Base-by-base conservation (phyloP, 2,797 vertebrate species). In the Thripadectes ignobilis region DNA sequence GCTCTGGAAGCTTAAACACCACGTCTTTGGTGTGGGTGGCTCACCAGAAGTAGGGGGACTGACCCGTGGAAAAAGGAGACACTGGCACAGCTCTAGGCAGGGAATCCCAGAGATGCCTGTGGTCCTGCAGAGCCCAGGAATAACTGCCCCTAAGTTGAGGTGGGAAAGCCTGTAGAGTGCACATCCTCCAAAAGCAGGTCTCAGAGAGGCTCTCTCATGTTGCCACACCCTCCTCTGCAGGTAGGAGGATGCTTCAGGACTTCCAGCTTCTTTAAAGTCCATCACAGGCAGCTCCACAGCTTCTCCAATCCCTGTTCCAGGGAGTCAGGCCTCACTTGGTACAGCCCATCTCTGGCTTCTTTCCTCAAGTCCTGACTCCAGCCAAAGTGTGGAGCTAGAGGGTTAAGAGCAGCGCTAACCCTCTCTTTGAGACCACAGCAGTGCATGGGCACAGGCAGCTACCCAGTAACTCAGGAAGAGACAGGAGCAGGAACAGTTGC, bases 341-440 rank as follows among this genome's bases (percentile, higher is more conserved):
- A 34, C n/a, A 38, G 36, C 17, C 29, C 2, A 0, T 8, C 39
- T 38, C 49, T 20, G 18, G 17, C 39, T 89, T 43, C 26, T 61
- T 61, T 29, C 34, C 30, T 11, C 34, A 29, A 32, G 39, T 21
- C 46, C 43, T 49, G 55, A 27, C 34, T 66, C 27, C 41, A 51
- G 38, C 68, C 63, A 22, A 61, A 46, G n/a, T 0, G 0, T 10
- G 41, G 23, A 62, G 80, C 54, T 81, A 43, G 58, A 77, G 24
- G 26, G n/a, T 49, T 16, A 38, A 63, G 59, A 49, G 22, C 66
- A 82, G 41, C 63, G 68, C 18, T 18, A n/a, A 45, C 7, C 5
- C 7, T 41, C 1, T 0, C 27, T 43, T 15, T 8, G 22, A 62
- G 69, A 45, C 34, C 51, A 9, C 1, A 4, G 46, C 54, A 55